Evolutionary conservation across 2,113 vertebrate species (phyloP).

Genomic region (Larimichthys polyactis): DNA sequence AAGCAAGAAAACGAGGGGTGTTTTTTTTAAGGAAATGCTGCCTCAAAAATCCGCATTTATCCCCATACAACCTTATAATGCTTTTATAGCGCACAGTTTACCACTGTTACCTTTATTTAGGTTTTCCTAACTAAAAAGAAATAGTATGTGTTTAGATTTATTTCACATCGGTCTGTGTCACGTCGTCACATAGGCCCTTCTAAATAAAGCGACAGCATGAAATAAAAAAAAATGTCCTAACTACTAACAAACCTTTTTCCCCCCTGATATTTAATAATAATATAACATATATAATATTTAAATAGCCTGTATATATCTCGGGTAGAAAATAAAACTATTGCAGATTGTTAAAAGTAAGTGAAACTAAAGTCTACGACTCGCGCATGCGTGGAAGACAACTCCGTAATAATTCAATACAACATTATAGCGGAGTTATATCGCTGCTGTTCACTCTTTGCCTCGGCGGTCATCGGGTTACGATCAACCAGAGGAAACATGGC

Average conservation of each 20-base stretch:
- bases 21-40: background rate
- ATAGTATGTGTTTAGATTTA: background rate
- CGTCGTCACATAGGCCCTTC: slow-evolving; percentile 21
- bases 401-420: background rate
- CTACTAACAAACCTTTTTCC: background rate
- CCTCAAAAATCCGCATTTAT: background rate
- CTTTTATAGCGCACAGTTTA: rapidly evolving
- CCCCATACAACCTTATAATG: rapidly evolving
- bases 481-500: slow-evolving; percentile 70
- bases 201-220: slow-evolving; percentile 44
- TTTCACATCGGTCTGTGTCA: background rate
- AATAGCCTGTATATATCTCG: background rate
- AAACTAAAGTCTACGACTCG: background rate
- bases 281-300: background rate
- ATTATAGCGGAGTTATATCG: background rate
- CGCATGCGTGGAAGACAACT: slow-evolving; percentile 38
- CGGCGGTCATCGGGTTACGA: rapidly evolving
- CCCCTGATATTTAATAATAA: too few relatives aligned
- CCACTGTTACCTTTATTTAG: rapidly evolving
- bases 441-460: too few relatives aligned
- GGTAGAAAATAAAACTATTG: background rate
- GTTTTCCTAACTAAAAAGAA: background rate
- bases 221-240: background rate
- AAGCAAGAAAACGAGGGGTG: background rate
- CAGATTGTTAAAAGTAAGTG: background rate